phyloP scores from a whole-genome alignment of 2,113 vertebrate species.

The Poeciliopsis prolifica region DNA sequence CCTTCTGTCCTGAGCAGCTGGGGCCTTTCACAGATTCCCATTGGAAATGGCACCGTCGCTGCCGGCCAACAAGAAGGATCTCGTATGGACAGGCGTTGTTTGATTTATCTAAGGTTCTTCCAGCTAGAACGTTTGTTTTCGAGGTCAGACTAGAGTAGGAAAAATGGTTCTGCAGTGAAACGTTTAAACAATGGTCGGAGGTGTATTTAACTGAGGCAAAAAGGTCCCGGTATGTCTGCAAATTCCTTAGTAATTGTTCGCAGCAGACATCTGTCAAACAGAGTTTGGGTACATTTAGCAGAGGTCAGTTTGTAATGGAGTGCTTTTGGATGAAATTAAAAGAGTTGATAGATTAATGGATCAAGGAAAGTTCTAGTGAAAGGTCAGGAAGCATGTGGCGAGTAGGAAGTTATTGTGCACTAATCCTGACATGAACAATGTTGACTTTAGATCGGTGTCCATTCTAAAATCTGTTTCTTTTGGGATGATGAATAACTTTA shows the following conservation, averaged over 20 bases:
- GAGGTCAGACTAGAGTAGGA: slow-evolving; percentile 10
- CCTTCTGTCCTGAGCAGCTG: slow-evolving; percentile 46
- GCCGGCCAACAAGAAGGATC: slow-evolving; percentile 37
- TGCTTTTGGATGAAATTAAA: slow-evolving; percentile 10
- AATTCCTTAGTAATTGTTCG: slow-evolving; percentile 60
- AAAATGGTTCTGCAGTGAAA: slow-evolving; percentile 26
- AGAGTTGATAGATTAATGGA: slow-evolving; percentile 52
- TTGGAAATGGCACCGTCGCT: slow-evolving; percentile 47
- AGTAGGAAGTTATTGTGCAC: not conserved
- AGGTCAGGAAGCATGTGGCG: slow-evolving; percentile 18
- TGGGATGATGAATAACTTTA: not conserved
- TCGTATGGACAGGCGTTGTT: slow-evolving; percentile 32
- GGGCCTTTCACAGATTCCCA: slow-evolving; percentile 56
- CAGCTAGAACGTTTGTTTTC: slow-evolving; percentile 29
- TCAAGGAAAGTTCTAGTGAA: slow-evolving; percentile 6
- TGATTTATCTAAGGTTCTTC: slow-evolving; percentile 26
- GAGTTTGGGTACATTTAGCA: slow-evolving; percentile 31
- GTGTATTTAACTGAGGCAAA: slow-evolving; percentile 16
- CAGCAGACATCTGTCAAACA: slow-evolving; percentile 37
- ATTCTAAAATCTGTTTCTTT: not conserved
- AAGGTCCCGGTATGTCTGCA: slow-evolving; percentile 24
- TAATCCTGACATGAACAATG: not conserved
- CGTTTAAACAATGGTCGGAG: slow-evolving; percentile 26
- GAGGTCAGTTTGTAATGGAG: slow-evolving; percentile 9
- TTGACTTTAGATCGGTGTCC: not conserved